Base-by-base conservation (phyloP, 2,113 vertebrate genomes). In the Eolophus roseicapilla region DNA sequence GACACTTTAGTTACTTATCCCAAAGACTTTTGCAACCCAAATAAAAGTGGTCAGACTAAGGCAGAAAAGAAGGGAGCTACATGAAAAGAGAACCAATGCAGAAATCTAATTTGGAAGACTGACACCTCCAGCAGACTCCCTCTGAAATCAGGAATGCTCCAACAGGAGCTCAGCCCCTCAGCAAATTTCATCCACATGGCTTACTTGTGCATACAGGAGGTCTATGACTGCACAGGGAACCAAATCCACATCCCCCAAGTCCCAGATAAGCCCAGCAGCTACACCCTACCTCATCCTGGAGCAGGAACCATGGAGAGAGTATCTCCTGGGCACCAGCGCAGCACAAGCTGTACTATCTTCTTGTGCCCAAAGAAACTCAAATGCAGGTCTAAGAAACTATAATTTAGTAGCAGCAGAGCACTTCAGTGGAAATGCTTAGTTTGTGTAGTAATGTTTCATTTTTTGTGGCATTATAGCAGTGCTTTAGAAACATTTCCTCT, bases 161-260 rank as follows among this genome's bases (percentile, higher is more conserved):
- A 65, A 25, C 13, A 88, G 27, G 75, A 80, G 44, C 67, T 92
- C 68, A 84, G 52, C 16, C n/a, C 35, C 70, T 90, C 25, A 19
- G 67, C 75, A 64, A 33, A 81, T 75, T 28, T 3, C 3, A 59
- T 60, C 25, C 71, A 55, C 0, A 0, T 35, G 33, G 29, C 37
- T 87, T 68, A 64, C 29, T 35, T 71, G 31, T 19, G 41, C n/a
- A n/a, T 71, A 67, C 59, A 55, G 59, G 70, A 82, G 39, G 17
- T 21, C 67, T 65, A 15, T 55, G 68, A 41, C 43, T 43, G n/a
- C 77, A 17, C 33, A 71, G 15, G 35, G 67, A 62, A 76, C 37
- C 0, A 1, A 88, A 53, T 50, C 25, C n/a, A 39, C 16, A 41
- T 31, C 13, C 31, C 29, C 28, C 1, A 21, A 64, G 27, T 13